phyloP scores from a whole-genome alignment of 2,888 invertebrate genomes.

The Cotesia congregata region DNA sequence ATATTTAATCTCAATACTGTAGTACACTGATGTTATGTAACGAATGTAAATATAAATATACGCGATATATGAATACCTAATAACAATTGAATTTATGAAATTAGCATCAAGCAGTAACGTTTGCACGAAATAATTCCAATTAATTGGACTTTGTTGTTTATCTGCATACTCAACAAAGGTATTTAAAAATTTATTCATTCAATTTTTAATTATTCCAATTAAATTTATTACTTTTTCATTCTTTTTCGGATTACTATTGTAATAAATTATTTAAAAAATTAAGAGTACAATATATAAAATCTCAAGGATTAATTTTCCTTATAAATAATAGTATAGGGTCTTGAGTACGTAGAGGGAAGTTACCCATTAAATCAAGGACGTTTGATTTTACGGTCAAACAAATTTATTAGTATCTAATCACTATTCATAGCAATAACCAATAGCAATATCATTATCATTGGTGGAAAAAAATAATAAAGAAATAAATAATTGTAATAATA shows the following conservation, averaged over 20 bases:
- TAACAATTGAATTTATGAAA: background rate
- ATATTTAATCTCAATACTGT: too few relatives aligned
- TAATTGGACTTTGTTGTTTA: background rate
- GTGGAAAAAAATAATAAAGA: background rate
- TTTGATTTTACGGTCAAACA: constrained; percentile 23
- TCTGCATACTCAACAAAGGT: background rate
- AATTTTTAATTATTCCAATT: background rate
- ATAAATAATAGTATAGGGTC: background rate
- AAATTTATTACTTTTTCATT: background rate
- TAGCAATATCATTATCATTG: background rate
- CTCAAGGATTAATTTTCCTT: background rate
- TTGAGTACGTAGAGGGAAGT: constrained; percentile 40
- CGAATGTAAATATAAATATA: too few relatives aligned
- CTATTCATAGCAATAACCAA: constrained; percentile 40
- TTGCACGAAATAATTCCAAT: background rate
- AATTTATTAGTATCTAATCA: constrained; percentile 23
- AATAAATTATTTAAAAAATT: too few relatives aligned
- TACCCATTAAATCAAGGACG: constrained; percentile 41
- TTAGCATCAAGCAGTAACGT: background rate
- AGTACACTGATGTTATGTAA: too few relatives aligned
- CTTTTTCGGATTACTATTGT: too few relatives aligned
- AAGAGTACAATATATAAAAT: background rate
- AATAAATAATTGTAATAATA: background rate
- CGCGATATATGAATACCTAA: too few relatives aligned
- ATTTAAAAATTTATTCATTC: background rate